Conservation (phyloP, 37 sponge, comb jelly and placozoan genomes). For the Tethya wilhelma region DNA sequence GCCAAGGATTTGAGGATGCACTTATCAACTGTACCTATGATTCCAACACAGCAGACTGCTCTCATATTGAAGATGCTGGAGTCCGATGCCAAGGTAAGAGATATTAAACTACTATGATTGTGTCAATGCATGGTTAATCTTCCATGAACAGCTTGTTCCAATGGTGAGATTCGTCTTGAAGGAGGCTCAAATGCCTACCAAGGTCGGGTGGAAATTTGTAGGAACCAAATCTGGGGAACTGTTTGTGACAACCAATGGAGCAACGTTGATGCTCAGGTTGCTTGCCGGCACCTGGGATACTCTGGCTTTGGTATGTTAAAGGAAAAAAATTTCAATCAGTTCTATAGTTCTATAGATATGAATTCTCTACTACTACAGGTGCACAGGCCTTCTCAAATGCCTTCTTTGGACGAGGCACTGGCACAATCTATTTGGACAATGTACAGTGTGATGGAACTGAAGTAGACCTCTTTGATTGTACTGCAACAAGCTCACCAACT, state of each 20-base stretch:
- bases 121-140: no score
- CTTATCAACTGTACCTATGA: neutral
- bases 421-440: conserved; percentile 20
- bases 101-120: no score
- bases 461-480: conserved; percentile 15
- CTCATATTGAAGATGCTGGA: conserved; percentile 7
- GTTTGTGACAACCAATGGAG: conserved; percentile 43
- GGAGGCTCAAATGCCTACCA: conserved; percentile 5
- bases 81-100: neutral
- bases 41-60: neutral
- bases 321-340: neutral
- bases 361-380: conserved; percentile 1
- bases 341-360: neutral
- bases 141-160: neutral
- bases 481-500: neutral
- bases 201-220: conserved; percentile 35
- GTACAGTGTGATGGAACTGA: conserved; percentile 43
- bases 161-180: neutral
- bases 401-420: conserved; percentile 11
- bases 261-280: conserved; percentile 15
- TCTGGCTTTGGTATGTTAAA: no score
- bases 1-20: neutral
- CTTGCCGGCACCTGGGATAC: conserved; percentile 31
- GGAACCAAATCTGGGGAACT: conserved; percentile 23
- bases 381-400: conserved; percentile 38